Evolutionary conservation across 2,797 vertebrate species (phyloP).

Genomic region (Glossophaga mutica): DNA sequence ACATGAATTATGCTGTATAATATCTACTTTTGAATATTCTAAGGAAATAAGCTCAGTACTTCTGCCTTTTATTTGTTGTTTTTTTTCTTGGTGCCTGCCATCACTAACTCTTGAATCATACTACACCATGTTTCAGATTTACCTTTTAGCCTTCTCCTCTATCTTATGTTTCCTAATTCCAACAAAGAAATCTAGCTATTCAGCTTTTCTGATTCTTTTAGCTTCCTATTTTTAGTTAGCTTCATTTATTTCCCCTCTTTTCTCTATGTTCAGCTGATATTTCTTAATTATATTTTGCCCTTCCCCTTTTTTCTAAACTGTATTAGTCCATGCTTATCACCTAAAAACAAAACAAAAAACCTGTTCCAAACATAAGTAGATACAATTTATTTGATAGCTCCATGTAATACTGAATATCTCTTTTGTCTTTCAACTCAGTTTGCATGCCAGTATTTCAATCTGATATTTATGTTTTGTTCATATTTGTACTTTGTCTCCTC

Average conservation of each 20-base stretch:
- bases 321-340: background rate
- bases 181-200: constrained; percentile 20
- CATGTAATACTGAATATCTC: background rate
- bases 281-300: constrained; percentile 37
- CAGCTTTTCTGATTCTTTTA: constrained; percentile 35
- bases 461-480: background rate
- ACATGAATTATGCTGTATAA: background rate
- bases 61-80: background rate
- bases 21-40: background rate
- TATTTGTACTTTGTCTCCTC: background rate
- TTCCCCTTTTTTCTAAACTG: background rate
- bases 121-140: background rate
- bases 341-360: background rate
- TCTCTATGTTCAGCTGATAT: constrained; percentile 4
- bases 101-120: background rate
- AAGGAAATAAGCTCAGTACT: background rate
- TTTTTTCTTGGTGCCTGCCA: background rate
- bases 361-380: background rate
- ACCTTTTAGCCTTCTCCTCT: background rate
- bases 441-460: background rate
- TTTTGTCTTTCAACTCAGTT: background rate
- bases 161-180: constrained; percentile 28
- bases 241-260: constrained; percentile 38
- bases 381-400: background rate
- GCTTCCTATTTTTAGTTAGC: constrained; percentile 45